Conservation (phyloP, 2,888 invertebrate genomes). For the Rhingia rostrata region DNA sequence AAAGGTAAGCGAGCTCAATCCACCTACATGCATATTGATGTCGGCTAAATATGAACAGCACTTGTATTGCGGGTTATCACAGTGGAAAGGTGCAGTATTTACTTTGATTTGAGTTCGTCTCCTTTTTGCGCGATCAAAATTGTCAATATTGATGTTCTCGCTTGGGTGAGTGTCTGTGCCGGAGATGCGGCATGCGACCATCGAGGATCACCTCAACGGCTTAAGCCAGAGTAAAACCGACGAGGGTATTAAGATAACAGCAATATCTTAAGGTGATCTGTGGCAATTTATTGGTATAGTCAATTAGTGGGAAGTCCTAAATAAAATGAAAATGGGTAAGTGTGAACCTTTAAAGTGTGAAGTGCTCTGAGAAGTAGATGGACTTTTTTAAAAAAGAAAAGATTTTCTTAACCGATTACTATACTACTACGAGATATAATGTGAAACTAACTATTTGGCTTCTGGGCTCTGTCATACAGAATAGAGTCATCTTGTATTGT, state of each 20-base stretch:
- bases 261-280: constrained; percentile 27
- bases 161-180: constrained; percentile 43
- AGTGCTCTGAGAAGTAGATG: constrained; percentile 1
- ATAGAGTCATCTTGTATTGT: too few relatives aligned
- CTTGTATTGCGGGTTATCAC: constrained; percentile 28
- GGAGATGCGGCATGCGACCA: constrained; percentile 37
- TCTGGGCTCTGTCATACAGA: too few relatives aligned
- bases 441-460: too few relatives aligned
- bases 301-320: constrained; percentile 29
- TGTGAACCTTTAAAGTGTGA: constrained; percentile 26
- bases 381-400: background rate
- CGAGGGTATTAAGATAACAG: constrained; percentile 25
- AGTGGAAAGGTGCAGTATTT: constrained; percentile 58
- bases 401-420: too few relatives aligned
- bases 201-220: constrained; percentile 14
- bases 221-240: constrained; percentile 13
- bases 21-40: constrained; percentile 48
- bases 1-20: constrained; percentile 39
- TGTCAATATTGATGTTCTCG: constrained; percentile 69
- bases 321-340: constrained; percentile 8
- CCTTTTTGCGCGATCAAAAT: constrained; percentile 30
- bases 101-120: constrained; percentile 30
- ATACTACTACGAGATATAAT: too few relatives aligned
- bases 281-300: constrained; percentile 38
- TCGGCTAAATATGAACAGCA: background rate